Evolutionary conservation across 2,888 invertebrate genomes (phyloP), one percentile per base, ranked within the genome.

Genomic region (Pandemis corylana): DNA sequence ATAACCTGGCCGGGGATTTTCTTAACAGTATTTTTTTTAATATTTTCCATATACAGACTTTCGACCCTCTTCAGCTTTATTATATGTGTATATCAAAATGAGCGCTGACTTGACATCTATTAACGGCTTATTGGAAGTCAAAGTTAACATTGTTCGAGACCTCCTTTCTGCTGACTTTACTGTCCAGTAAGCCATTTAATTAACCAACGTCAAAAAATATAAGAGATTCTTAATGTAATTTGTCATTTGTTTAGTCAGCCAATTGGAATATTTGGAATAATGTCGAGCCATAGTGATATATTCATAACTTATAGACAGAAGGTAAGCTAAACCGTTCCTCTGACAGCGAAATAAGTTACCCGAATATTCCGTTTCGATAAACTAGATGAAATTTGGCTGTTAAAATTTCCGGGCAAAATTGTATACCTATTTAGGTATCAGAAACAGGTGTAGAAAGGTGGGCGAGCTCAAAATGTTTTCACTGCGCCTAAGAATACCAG

Each of bases 401-500:
- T 28, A 59, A 59, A 59, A 28, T 59, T 59, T 59, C 12, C 59
- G 28, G 28, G 28, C 59, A 59, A 28, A 59, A 59, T 59, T 56
- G 28, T 59, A 59, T 59, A 59, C 28, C 59, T 59, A 59, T 59
- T 28, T 59, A 59, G 28, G 59, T 28, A 59, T 59, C 59, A 59
- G 59, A 59, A 59, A 59, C 59, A 59, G 59, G 73, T 73, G 69
- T 63, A 63, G 65, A 75, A 70, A 63, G 65, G 56, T 66, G 13
- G 65, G 59, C 62, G 63, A 68, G 67, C 65, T 67, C 67, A 68
- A 77, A 77, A 77, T 75, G 73, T 75, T 71, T 72, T 81, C 78
- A 69, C 71, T 80, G 79, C 77, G 79, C 77, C 81, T 79, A 87
- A 86, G 86, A 85, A 86, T 84, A 81, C 80, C 81, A 77, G 78